Percentiles rank a stretch among this genome's conserved stretches.
Evolutionary conservation across 1,140 invertebrate species (phyloP).

Genomic region (Drosophila lacteicornis): DNA sequence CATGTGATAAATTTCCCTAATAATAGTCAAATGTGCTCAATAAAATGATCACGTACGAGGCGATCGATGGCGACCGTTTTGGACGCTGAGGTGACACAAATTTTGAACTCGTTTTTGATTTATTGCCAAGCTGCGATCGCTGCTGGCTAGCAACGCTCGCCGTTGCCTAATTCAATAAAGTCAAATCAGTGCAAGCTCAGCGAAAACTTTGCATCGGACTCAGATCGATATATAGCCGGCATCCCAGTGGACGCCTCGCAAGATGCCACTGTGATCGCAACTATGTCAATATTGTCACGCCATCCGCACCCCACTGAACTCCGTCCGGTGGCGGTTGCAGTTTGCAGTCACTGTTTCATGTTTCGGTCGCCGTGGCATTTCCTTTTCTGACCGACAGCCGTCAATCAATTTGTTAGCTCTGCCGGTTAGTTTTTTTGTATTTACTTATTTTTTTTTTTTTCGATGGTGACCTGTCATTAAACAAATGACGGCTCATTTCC

Average conservation of each 20-base stretch:
- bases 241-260: conserved; percentile 30
- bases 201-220: conserved; percentile 49
- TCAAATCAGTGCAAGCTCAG: conserved; percentile 66
- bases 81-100: conserved; percentile 64
- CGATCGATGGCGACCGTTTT: conserved; percentile 58
- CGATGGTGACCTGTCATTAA: conserved; percentile 64
- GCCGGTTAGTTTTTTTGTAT: conserved; percentile 16
- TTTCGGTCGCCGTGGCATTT: conserved; percentile 61
- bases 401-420: conserved; percentile 78
- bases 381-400: conserved; percentile 72
- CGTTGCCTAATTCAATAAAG: conserved; percentile 71
- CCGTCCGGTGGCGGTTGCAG: conserved; percentile 23
- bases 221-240: conserved; percentile 6
- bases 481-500: conserved; percentile 79
- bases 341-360: conserved; percentile 34
- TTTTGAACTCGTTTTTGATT: conserved; percentile 68
- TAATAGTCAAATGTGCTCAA: conserved; percentile 84
- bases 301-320: conserved; percentile 49
- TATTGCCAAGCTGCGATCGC: conserved; percentile 48
- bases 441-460: not conserved
- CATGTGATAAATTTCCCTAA: conserved; percentile 80
- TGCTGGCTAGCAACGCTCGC: conserved; percentile 1
- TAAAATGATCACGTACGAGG: conserved; percentile 79
- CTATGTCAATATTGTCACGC: conserved; percentile 73
- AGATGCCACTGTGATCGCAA: conserved; percentile 54